A percentile compares a stretch with the other conserved stretches of the same genome.
Evolutionary conservation across 2,888 invertebrate genomes (phyloP).

Genomic region (Heliconius aoede): DNA sequence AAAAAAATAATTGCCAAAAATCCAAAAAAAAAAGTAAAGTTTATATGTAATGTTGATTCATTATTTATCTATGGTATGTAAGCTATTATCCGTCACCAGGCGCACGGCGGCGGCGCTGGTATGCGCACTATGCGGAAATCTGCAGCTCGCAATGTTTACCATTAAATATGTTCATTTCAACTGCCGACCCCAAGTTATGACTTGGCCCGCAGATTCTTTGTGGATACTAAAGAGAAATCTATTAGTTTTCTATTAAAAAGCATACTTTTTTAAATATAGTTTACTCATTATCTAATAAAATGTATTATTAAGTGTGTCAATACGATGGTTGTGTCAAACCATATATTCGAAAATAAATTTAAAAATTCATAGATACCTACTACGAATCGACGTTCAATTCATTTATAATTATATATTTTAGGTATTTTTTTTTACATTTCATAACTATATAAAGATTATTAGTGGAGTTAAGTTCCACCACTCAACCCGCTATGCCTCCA

Average conservation of each 20-base stretch:
- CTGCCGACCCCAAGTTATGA: slow-evolving; percentile 45
- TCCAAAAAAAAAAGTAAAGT: not conserved
- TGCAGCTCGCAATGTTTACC: slow-evolving; percentile 51
- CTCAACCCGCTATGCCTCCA: no score
- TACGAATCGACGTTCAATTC: no score
- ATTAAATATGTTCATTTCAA: slow-evolving; percentile 47
- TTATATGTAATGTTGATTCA: not conserved
- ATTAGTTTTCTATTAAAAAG: slow-evolving; percentile 44
- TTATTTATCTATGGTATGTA: not conserved
- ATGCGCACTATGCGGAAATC: slow-evolving; percentile 71
- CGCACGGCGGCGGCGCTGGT: slow-evolving; percentile 58
- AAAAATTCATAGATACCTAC: no score
- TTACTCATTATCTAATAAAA: slow-evolving; percentile 34
- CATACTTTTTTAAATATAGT: slow-evolving; percentile 35
- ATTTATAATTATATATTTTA: no score
- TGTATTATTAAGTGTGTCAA: no score
- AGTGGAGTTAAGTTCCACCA: no score
- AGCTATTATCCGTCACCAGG: slow-evolving; percentile 44
- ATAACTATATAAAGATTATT: no score
- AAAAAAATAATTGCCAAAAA: not conserved
- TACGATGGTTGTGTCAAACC: no score
- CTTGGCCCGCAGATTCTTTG: slow-evolving; percentile 45
- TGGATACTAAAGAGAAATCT: slow-evolving; percentile 44
- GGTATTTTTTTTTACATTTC: no score
- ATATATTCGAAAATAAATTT: no score